Percentiles rank a stretch among this genome's conserved stretches.
These are phyloP conservation scores for Corvus cornix DNA, from an alignment of 2,113 vertebrate species.

Conservation along the genomic window DNA sequence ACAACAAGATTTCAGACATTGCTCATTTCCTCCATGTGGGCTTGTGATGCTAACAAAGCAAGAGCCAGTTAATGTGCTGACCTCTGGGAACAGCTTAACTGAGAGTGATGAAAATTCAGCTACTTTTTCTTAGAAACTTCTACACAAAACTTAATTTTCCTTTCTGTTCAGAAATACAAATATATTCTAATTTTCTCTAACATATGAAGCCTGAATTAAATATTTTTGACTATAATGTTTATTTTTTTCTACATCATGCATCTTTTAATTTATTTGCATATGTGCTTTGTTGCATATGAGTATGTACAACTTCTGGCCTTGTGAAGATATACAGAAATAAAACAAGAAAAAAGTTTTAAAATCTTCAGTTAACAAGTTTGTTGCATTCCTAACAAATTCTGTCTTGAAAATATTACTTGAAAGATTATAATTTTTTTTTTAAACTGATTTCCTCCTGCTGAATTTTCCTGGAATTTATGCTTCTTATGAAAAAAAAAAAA, in stretches of 20 bases:
- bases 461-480: neutral
- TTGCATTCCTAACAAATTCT: neutral
- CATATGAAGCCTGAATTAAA: neutral
- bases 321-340: neutral
- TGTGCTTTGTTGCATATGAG: neutral
- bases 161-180: neutral
- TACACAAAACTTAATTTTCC: neutral
- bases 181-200: neutral
- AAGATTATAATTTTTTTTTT: neutral
- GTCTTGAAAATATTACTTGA: neutral
- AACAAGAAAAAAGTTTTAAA: neutral
- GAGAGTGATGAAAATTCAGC: neutral
- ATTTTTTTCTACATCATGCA: neutral
- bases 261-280: neutral
- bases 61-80: neutral
- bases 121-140: neutral
- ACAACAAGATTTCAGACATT: neutral
- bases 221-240: neutral
- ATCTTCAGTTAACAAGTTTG: neutral
- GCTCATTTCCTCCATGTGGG: neutral
- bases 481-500: neutral
- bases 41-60: neutral
- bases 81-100: neutral
- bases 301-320: neutral
- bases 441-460: neutral